phyloP scores from a whole-genome alignment of 2,888 invertebrate species.

The Parnassius orleans region DNA sequence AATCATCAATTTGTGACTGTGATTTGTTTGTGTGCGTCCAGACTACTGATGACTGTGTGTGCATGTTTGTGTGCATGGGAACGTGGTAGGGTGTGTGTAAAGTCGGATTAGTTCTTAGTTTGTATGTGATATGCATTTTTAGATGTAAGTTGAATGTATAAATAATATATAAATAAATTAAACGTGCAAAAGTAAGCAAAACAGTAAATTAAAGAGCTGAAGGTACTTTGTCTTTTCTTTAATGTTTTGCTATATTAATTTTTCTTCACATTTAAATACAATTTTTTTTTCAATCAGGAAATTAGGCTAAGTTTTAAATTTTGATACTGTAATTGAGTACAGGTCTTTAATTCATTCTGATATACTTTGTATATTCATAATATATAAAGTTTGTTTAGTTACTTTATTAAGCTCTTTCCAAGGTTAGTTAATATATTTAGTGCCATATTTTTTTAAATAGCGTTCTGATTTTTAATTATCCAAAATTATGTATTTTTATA shows the following conservation, averaged over 20 bases:
- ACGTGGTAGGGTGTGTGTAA: conserved; percentile 19
- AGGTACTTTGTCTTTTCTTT: too few relatives aligned
- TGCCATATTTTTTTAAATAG: background rate
- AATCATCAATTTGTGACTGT: conserved; percentile 34
- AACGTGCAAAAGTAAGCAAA: too few relatives aligned
- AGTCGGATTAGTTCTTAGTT: conserved; percentile 4
- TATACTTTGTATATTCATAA: too few relatives aligned
- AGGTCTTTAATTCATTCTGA: too few relatives aligned
- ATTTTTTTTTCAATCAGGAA: too few relatives aligned
- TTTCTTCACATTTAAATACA: too few relatives aligned
- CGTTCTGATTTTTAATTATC: too few relatives aligned
- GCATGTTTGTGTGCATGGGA: conserved; percentile 31
- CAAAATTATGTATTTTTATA: too few relatives aligned
- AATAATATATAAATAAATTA: background rate
- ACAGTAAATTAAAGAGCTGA: too few relatives aligned
- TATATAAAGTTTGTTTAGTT: background rate
- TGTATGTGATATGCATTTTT: conserved; percentile 23
- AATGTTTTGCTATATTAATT: too few relatives aligned
- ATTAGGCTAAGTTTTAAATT: too few relatives aligned
- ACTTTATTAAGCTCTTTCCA: background rate
- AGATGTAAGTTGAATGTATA: background rate
- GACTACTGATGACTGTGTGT: conserved; percentile 20
- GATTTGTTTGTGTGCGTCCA: conserved; percentile 15
- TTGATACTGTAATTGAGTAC: too few relatives aligned
- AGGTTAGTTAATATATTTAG: background rate